phyloP scores from a whole-genome alignment of 2,797 vertebrate genomes.

The Pipistrellus nathusii region DNA sequence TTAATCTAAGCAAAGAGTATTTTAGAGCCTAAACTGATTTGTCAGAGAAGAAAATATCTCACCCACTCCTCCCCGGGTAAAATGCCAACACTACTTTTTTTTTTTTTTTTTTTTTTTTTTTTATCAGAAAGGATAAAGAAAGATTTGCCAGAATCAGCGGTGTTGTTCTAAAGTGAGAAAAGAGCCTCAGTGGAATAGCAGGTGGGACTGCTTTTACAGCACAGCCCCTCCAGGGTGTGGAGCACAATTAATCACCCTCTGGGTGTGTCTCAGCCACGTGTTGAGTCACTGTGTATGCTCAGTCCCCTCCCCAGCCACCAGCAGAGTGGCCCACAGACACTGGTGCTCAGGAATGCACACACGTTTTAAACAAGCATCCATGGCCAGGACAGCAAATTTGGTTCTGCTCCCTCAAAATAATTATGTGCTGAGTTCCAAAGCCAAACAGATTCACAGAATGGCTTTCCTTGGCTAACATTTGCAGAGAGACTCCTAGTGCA shows the following conservation, averaged over 20 bases:
- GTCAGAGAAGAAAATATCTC: neutral
- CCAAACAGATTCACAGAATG: neutral
- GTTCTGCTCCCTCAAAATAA: neutral
- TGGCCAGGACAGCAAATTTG: neutral
- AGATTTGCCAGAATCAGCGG: neutral
- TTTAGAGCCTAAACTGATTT: slow-evolving; percentile 18
- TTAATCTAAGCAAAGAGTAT: slow-evolving; percentile 26
- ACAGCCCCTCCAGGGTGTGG: fast-evolving
- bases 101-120: neutral
- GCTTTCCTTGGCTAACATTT: neutral
- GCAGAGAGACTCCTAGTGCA: neutral
- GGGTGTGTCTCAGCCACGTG: neutral
- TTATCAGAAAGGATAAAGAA: neutral
- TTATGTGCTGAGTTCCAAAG: neutral
- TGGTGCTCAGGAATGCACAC: neutral
- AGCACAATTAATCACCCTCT: neutral
- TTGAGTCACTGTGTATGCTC: neutral
- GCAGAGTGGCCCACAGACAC: neutral
- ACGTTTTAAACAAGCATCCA: neutral
- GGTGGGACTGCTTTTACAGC: neutral
- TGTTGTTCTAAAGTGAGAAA: neutral
- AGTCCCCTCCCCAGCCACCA: neutral
- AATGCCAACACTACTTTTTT: neutral
- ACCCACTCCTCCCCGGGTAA: neutral
- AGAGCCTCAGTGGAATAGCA: neutral